phyloP scores from a whole-genome alignment of 2,888 invertebrate genomes.

The Drosophila gaucha region DNA sequence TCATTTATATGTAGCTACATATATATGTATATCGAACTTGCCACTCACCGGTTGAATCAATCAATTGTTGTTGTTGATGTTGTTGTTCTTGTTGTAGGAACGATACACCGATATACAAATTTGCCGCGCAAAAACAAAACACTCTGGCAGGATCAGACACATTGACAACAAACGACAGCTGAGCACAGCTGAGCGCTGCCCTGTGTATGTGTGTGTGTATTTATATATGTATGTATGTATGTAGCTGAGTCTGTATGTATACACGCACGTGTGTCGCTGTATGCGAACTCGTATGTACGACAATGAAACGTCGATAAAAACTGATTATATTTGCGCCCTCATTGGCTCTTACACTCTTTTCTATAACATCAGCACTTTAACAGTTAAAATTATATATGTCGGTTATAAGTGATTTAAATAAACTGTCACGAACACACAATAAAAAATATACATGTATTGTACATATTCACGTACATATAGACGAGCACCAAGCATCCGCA shows the following conservation, averaged over 20 bases:
- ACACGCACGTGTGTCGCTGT: constrained; percentile 51
- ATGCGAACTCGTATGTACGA: constrained; percentile 28
- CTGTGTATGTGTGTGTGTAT: constrained; percentile 10
- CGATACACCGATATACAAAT: constrained; percentile 15
- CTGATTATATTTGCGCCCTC: constrained; percentile 18
- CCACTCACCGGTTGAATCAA: constrained; percentile 57
- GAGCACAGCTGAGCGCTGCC: constrained; percentile 66
- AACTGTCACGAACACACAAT: constrained; percentile 50
- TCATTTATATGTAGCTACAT: constrained; percentile 3
- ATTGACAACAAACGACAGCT: constrained; percentile 73
- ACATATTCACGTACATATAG: constrained; percentile 42
- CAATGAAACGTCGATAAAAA: constrained; percentile 61
- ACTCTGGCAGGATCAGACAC: constrained; percentile 53
- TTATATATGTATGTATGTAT: constrained; percentile 13
- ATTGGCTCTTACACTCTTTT: constrained; percentile 13
- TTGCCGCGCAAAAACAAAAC: constrained; percentile 50
- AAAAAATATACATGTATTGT: constrained; percentile 37
- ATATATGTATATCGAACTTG: constrained; percentile 4
- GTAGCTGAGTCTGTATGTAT: constrained; percentile 14
- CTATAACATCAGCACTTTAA: constrained; percentile 27
- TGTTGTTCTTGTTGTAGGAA: constrained; percentile 6
- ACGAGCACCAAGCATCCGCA: constrained; percentile 42
- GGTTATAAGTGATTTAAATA: constrained; percentile 27
- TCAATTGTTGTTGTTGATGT: constrained; percentile 36
- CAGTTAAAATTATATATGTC: constrained; percentile 27